These are phyloP conservation scores for Drosophila melanica DNA, from an alignment of 1,140 invertebrate species.

Conservation along the genomic window DNA sequence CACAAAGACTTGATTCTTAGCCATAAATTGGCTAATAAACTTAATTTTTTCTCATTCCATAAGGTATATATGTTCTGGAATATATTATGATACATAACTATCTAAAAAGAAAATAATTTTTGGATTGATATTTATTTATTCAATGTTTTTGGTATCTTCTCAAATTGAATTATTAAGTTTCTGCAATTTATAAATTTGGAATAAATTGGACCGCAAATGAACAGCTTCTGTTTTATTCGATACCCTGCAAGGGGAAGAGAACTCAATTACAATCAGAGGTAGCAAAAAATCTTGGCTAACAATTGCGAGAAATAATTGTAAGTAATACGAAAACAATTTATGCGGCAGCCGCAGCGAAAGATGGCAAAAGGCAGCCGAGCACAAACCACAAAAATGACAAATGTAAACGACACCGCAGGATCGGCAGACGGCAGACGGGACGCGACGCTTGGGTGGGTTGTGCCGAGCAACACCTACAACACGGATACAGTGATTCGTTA, in stretches of 20 bases:
- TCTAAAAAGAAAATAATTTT: too few species aligned
- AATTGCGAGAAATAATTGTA: constrained; percentile 63
- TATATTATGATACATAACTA: too few species aligned
- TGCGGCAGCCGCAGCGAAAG: constrained; percentile 34
- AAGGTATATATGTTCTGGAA: too few species aligned
- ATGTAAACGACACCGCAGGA: constrained; percentile 74
- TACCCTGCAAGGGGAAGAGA: constrained; percentile 6
- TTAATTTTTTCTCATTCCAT: too few species aligned
- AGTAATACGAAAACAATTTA: constrained; percentile 66
- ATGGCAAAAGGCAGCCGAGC: constrained; percentile 31
- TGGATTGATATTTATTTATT: too few species aligned
- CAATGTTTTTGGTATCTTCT: too few species aligned
- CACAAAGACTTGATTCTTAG: not conserved
- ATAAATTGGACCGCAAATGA: constrained; percentile 7
- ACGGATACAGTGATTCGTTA: constrained; percentile 47
- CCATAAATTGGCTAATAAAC: not conserved
- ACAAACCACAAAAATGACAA: constrained; percentile 75
- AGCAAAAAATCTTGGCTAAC: constrained; percentile 17
- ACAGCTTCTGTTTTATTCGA: constrained; percentile 17
- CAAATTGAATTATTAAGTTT: not conserved
- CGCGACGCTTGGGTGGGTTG: constrained; percentile 59
- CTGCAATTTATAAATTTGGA: constrained; percentile 6
- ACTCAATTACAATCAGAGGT: constrained; percentile 31
- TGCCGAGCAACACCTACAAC: constrained; percentile 70
- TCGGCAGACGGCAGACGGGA: not conserved